Base-by-base conservation (phyloP, 1,140 invertebrate species). In the Tetranychus urticae region DNA sequence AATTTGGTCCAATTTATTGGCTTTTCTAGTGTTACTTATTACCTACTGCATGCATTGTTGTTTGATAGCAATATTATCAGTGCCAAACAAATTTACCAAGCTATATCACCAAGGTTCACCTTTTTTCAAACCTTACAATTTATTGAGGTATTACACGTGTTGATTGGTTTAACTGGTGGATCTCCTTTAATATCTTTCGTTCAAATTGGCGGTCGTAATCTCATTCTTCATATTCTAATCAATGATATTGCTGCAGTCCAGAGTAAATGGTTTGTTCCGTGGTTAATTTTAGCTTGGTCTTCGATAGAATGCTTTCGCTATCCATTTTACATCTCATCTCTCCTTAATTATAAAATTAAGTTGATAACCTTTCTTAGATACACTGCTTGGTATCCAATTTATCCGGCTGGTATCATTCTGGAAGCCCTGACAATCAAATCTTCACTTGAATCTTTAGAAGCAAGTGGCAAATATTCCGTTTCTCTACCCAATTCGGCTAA, bases 311-410 rank as follows among this genome's bases (percentile, higher is more conserved):
- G 91, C 33, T 75, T 90, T 50, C 80, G 84, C 83, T 94, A 94
- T 76, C 88, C 88, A n/a, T 94, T 84, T 71, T 94, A 94, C 70
- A 82, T 93, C 69, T 6, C 37, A 4, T 36, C 34, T 6, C 76
- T 81, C 0, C 81, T 86, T 69, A 71, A 88, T 4, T 77, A 86
- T 62, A 81, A 86, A 42, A 77, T 78, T 42, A 78, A 88, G 63
- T 76, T 86, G 56, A 70, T 94, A n/a, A 92, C 86, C 0, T 94
- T 88, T 89, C 71, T 93, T 1, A 77, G 90, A 37, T 94, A 94
- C 69, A 86, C 85, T 0, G 77, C 89, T 45, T 96, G 91, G 91
- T 88, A 94, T 62, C 81, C 85, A 0, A 74, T 94, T 0, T 94
- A 93, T 72, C 90, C 90, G 0, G 68, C 91, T 56, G 89, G 88